Base-by-base conservation (phyloP, 2,113 vertebrate genomes). In the Takifugu bimaculatus region DNA sequence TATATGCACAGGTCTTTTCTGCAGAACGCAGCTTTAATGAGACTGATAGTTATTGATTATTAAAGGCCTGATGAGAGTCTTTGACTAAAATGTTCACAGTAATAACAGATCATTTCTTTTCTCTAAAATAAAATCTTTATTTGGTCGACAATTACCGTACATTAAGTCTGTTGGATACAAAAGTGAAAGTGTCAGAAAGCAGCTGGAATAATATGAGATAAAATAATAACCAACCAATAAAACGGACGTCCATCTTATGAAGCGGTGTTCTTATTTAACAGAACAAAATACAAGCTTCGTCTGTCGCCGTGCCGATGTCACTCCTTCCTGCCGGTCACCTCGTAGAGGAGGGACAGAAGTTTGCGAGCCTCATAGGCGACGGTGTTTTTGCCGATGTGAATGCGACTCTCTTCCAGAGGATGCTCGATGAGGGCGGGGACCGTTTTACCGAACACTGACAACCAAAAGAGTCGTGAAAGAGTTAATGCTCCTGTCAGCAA, bases 281-380 rank as follows among this genome's bases (percentile, higher is more conserved):
- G 35, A 39, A 39, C 7, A 39, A 39, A 48, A 48, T 15, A n/a
- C 13, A 13, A 48, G 45, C 45, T 5, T 14, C 45, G 3, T n/a
- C 45, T 48, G 10, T 48, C 14, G 3, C 29, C 29, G 29, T 6
- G n/a, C 45, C 35, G 58, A 79, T 0, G 14, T 87, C 90, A 95
- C 1, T 81, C 73, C 82, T 91, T 92, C 94, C 95, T 97, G 26
- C 93, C 93, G 27, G 87, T 92, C 63, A 99, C 94, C 62, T 94
- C 92, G 62, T 94, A 95, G 89, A 97, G 92, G 60, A 98, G 87
- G 0, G 93, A 93, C 85, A 94, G 96, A 70, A 98, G 75, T 47
- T 93, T 89, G 45, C 96, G 92, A 1, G 95, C 93, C 83, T 98
- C 96, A 1, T 96, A 98, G 0, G 95, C 97, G 67, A 99, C 94